Conservation (phyloP, 2,797 vertebrate genomes). For the Trachops cirrhosus region DNA sequence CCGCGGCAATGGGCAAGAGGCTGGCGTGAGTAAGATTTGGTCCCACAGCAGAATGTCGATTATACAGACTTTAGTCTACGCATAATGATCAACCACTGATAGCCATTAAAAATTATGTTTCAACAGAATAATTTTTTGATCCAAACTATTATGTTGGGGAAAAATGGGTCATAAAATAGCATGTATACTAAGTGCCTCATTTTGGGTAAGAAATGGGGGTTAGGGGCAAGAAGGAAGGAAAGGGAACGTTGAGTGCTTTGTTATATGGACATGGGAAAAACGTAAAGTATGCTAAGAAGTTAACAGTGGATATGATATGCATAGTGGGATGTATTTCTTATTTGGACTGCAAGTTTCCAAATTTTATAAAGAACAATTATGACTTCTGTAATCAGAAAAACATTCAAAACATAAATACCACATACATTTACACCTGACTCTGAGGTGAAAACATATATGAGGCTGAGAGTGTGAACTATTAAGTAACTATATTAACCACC, state of each 20-base stretch:
- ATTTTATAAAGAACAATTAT: background rate
- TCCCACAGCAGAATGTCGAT: background rate
- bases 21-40: background rate
- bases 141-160: background rate
- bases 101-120: background rate
- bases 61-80: background rate
- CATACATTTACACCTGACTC: background rate
- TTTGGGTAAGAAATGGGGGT: background rate
- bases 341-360: background rate
- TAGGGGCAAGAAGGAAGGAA: background rate
- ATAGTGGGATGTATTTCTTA: background rate
- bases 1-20: background rate
- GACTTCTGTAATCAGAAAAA: background rate
- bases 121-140: background rate
- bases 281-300: background rate
- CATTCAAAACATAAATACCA: conserved; percentile 10
- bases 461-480: conserved; percentile 11
- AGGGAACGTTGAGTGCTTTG: background rate
- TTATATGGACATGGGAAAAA: background rate
- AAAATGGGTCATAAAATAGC: background rate
- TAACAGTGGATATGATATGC: background rate
- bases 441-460: background rate
- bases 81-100: background rate
- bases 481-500: background rate
- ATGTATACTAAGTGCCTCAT: background rate